Evolutionary conservation across 2,888 invertebrate genomes (phyloP), one percentile per base, ranked within the genome.

Genomic region (Cosmopolites sordidus): DNA sequence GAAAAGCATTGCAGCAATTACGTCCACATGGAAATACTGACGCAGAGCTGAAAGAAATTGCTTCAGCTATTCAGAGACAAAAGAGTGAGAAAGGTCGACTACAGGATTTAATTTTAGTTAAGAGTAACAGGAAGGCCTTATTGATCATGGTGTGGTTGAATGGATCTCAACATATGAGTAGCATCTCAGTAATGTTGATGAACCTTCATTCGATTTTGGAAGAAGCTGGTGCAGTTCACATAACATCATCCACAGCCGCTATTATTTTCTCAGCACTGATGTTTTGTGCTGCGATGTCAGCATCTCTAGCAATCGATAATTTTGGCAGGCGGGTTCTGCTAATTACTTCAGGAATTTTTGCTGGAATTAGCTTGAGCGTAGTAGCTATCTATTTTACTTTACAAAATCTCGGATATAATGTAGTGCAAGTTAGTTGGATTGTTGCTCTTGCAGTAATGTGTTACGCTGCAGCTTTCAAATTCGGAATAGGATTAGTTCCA

Each of bases 141-240:
- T 56, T 71, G 2, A 74, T 74, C 14, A 73, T 74, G 73, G 64
- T 69, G 0, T 67, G 71, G 38, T 59, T 75, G 6, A 74, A 73
- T 52, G 71, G 66, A 8, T 66, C 71, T 0, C 74, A 74, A 58
- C 74, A 73, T 60, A 69, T 74, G 60, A 73, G 73, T 47, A 70
- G 74, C 51, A 73, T 74, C 17, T 71, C 71, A 45, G 74, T 74
- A 1, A 72, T 75, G 61, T 51, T 74, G 33, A 74, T 74, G 73
- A 74, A 74, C 53, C 57, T 74, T 16, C 73, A 74, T 58, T 66
- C 66, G 8, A 74, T 75, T 45, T 56, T 75, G 2, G 64, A 62
- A 9, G 70, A 70, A 53, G 73, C 73, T 1, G 70, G 69, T 2
- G 66, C 70, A 2, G 63, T 69, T 17, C 65, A 73, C 44, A 59